A percentile compares a stretch with the other conserved stretches of the same genome.
phyloP scores from a whole-genome alignment of 2,797 vertebrate genomes.

The Myotis vivesi region DNA sequence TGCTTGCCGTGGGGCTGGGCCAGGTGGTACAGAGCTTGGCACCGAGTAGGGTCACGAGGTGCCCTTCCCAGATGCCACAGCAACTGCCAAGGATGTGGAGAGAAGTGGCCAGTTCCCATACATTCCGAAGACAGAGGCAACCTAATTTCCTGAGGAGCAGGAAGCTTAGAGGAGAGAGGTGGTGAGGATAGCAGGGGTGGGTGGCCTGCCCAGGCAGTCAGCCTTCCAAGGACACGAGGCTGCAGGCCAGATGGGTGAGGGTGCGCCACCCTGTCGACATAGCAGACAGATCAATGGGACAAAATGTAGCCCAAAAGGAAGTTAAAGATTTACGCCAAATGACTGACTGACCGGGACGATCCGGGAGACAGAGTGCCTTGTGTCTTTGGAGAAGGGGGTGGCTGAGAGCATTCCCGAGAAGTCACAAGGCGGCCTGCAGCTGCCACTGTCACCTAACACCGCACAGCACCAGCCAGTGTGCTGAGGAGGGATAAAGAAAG shows the following conservation, averaged over 20 bases:
- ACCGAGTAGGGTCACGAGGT: fast-evolving
- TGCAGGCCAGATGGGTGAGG: neutral
- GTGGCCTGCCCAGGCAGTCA: neutral
- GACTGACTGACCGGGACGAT: neutral
- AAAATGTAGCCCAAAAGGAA: too few relatives aligned
- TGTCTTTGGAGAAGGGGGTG: neutral
- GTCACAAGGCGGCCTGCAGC: neutral
- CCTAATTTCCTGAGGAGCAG: neutral
- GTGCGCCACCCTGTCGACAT: fast-evolving
- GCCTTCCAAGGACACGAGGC: neutral
- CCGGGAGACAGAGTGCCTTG: fast-evolving
- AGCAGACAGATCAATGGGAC: neutral
- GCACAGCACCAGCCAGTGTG: neutral
- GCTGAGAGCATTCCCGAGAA: fast-evolving
- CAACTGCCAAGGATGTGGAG: neutral
- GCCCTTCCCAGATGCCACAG: fast-evolving
- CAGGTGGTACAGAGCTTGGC: neutral
- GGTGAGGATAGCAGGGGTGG: neutral
- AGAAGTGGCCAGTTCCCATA: neutral
- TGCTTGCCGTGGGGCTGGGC: fast-evolving
- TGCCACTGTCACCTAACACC: neutral
- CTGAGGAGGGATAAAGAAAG: neutral
- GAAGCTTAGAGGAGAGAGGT: too few relatives aligned
- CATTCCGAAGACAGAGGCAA: neutral
- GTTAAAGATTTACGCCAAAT: fast-evolving